Evolutionary conservation across 2,113 vertebrate genomes (phyloP), one percentile per base, ranked within the genome.

Genomic region (Axis porcinus): DNA sequence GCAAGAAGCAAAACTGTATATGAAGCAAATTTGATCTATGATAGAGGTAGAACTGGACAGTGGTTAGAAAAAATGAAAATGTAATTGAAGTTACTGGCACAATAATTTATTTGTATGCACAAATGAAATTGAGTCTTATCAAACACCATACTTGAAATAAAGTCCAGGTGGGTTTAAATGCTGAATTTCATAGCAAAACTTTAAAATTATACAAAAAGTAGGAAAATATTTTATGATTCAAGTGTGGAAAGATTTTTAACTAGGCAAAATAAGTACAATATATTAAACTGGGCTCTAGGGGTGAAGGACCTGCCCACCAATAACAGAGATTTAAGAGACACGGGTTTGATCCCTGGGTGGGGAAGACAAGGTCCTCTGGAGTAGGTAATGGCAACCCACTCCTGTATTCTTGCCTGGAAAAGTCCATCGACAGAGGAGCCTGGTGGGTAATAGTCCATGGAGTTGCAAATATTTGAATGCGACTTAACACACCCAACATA

Each of bases 61-160:
- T 8, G 82, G 19, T 64, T 50, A 70, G 30, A 36, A 76, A 88
- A 78, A 86, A 54, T 17, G 55, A 92, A 83, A 89, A 83, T 60
- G 57, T 92, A 86, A 64, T 89, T 79, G 50, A 89, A 74, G 74
- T 60, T 88, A 54, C 33, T 27, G n/a, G 50, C 64, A 50, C 2
- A n/a, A 57, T 88, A 60, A 96, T 76, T 94, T 47, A 83, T 92
- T 90, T 36, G 33, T 36, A 64, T 60, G n/a, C 15, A 91, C 86
- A 97, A 92, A 57, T 58, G 76, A 93, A 90, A 86, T 30, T 57
- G 25, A 89, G 36, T 47, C 19, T 28, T 57, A 91, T 74, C 70
- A 76, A 40, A 76, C 19, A 78, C 15, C 36, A 84, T 28, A 87
- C 50, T 90, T 62, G 81, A 95, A 95, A 92, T 92, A 92, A 85